phyloP scores from a whole-genome alignment of 2,797 vertebrate genomes.

The Synaphobranchus kaupii region DNA sequence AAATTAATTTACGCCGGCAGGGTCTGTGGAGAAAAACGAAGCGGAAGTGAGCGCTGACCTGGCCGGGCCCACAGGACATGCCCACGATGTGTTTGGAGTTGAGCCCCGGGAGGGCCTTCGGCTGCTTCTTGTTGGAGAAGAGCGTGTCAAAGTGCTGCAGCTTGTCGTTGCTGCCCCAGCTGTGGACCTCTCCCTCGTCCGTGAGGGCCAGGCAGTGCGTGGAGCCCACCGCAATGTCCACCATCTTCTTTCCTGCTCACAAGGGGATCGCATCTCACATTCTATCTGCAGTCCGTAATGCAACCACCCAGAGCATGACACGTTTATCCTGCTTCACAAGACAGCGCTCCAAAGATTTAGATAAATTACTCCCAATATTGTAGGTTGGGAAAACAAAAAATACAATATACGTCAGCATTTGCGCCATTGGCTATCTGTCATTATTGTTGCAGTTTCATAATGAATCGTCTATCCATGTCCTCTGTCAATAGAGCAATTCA shows the following conservation, averaged over 20 bases:
- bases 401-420: too few relatives aligned
- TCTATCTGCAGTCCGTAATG: background rate
- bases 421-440: too few relatives aligned
- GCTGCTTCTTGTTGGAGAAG: constrained; percentile 93
- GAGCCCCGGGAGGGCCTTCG: constrained; percentile 86
- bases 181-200: constrained; percentile 95
- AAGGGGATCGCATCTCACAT: background rate
- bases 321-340: too few relatives aligned
- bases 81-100: constrained; percentile 95
- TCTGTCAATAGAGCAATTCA: too few relatives aligned
- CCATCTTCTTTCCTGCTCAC: constrained; percentile 91
- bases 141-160: constrained; percentile 97
- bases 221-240: constrained; percentile 93
- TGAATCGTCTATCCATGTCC: too few relatives aligned
- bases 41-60: constrained; percentile 68
- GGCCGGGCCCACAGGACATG: constrained; percentile 93
- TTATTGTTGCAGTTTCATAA: too few relatives aligned
- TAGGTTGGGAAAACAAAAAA: too few relatives aligned
- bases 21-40: background rate
- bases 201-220: constrained; percentile 95
- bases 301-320: too few relatives aligned
- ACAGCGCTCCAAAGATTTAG: too few relatives aligned
- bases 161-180: constrained; percentile 98
- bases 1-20: background rate
- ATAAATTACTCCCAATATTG: too few relatives aligned